Evolutionary conservation across 2,888 invertebrate genomes (phyloP).

Genomic region (Pyrrhosoma nymphula): DNA sequence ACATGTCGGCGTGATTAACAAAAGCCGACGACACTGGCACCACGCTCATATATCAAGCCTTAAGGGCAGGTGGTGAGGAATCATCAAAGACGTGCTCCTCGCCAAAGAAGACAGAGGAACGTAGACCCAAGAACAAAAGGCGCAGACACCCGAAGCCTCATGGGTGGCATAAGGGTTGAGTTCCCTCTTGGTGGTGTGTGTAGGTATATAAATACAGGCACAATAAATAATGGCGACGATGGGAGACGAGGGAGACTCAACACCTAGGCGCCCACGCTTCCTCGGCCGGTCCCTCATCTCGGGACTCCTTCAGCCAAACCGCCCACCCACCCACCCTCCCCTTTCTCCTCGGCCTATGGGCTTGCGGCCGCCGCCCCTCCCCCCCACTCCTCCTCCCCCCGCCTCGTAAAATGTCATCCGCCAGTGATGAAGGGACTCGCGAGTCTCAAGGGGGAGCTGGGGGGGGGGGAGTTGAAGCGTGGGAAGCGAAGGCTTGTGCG

Average conservation of each 20-base stretch:
- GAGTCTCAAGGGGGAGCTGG: background rate
- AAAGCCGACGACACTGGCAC: background rate
- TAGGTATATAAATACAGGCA: background rate
- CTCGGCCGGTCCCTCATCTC: background rate
- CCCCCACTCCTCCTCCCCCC: slow-evolving; percentile 10
- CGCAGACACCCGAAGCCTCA: background rate
- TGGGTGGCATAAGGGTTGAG: slow-evolving; percentile 10
- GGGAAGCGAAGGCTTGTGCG: slow-evolving; percentile 64
- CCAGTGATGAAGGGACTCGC: slow-evolving; percentile 63
- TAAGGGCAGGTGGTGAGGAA: background rate
- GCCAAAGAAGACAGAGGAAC: background rate
- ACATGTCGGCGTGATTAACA: background rate
- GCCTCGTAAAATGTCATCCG: slow-evolving; percentile 61
- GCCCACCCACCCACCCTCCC: background rate
- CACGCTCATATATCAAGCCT: background rate
- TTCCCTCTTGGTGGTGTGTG: background rate
- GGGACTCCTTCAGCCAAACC: background rate
- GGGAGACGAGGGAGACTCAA: slow-evolving; percentile 24
- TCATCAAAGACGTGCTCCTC: background rate
- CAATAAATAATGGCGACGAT: slow-evolving; percentile 29
- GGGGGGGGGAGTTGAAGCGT: slow-evolving; percentile 17
- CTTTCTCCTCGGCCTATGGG: background rate
- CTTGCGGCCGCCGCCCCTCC: background rate
- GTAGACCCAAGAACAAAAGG: background rate
- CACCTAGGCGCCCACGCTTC: slow-evolving; percentile 1